Percentiles rank a stretch among this genome's conserved stretches.
Evolutionary conservation across 2,113 vertebrate species (phyloP).

Genomic region (Ceyx margarethae): DNA sequence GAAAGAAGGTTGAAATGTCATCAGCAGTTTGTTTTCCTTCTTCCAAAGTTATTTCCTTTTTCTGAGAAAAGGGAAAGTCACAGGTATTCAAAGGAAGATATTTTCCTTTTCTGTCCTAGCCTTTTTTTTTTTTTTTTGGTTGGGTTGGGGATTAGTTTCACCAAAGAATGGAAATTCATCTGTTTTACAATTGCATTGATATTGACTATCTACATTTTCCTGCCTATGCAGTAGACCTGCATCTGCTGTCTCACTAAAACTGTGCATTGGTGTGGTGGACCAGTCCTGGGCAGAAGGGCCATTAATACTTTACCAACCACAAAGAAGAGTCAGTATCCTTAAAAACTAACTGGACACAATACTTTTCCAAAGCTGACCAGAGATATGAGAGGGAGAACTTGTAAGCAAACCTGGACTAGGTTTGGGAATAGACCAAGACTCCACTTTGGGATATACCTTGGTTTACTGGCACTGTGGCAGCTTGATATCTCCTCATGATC

Average conservation of each 20-base stretch:
- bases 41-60: neutral
- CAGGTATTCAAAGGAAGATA: neutral
- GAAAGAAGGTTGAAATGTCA: slow-evolving; percentile 67
- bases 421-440: neutral
- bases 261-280: accelerated
- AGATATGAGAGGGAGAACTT: neutral
- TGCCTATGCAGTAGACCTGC: neutral
- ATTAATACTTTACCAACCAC: neutral
- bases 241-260: neutral
- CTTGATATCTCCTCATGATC: neutral
- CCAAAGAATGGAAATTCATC: neutral
- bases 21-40: slow-evolving; percentile 45
- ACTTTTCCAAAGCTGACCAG: neutral
- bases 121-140: neutral
- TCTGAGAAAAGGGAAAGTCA: neutral
- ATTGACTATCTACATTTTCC: neutral
- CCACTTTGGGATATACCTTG: neutral
- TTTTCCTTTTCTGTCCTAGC: neutral
- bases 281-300: neutral
- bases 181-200: neutral
- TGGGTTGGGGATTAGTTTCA: neutral
- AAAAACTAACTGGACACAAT: neutral
- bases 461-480: neutral
- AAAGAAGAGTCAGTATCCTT: neutral
- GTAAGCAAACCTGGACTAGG: neutral